Conservation (phyloP, 2,797 vertebrate genomes). For the Pachyuromys duprasi region DNA sequence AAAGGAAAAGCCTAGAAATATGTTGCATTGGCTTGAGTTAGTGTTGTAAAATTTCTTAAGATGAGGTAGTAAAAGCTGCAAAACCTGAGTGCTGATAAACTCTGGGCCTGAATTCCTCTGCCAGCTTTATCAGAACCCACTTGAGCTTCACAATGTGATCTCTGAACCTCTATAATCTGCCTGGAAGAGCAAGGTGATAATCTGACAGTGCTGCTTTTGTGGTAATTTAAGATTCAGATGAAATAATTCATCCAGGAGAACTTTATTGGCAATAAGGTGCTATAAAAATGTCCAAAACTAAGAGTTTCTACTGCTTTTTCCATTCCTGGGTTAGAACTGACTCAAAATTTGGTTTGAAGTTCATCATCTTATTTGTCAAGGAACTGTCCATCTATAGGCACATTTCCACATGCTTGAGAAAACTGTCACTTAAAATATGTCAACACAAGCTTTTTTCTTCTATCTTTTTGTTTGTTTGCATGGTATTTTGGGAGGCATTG, state of each 20-base stretch:
- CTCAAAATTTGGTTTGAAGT: background rate
- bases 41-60: background rate
- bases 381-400: slow-evolving; percentile 10
- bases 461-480: background rate
- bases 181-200: background rate
- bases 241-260: background rate
- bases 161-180: background rate
- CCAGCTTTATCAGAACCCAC: background rate
- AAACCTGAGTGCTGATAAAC: background rate
- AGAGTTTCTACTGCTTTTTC: background rate
- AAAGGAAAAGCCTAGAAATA: background rate
- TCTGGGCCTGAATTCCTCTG: background rate
- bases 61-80: background rate
- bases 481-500: background rate
- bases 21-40: background rate
- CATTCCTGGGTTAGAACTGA: slow-evolving; percentile 7
- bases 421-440: slow-evolving; percentile 33
- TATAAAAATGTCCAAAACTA: slow-evolving; percentile 26
- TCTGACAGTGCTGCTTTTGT: background rate
- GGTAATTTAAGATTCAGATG: background rate
- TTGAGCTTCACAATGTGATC: background rate
- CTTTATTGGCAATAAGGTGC: background rate
- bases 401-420: background rate
- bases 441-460: background rate
- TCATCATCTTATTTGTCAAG: slow-evolving; percentile 35